Conservation (phyloP, 1,140 invertebrate genomes). For the Pissodes strobi region DNA sequence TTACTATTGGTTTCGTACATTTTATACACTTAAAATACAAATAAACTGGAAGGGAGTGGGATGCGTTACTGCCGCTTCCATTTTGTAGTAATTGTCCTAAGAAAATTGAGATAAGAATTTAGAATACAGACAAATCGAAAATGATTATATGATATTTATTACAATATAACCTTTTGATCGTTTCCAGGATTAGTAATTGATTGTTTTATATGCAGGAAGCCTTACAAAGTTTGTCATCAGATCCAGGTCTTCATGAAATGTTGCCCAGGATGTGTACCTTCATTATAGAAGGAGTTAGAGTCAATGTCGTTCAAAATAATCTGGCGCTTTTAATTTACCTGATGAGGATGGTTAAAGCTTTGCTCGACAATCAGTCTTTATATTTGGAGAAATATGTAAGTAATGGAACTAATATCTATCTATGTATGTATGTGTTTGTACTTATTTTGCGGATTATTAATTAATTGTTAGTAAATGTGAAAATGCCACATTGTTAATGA, state of each 20-base stretch:
- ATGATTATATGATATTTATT: too few species aligned
- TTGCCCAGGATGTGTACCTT: conserved; percentile 97
- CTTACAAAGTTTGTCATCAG: conserved; percentile 89
- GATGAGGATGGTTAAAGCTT: conserved; percentile 97
- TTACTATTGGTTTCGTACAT: too few species aligned
- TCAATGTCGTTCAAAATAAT: conserved; percentile 98
- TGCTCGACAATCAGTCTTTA: conserved; percentile 92
- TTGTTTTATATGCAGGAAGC: conserved; percentile 75
- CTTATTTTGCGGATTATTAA: too few species aligned
- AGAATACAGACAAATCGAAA: neutral
- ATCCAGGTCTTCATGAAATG: conserved; percentile 99
- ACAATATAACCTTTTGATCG: too few species aligned
- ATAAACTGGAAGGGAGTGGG: too few species aligned
- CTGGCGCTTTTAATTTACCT: conserved; percentile 96
- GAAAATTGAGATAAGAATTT: neutral
- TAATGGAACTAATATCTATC: too few species aligned
- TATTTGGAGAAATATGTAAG: conserved; percentile 98
- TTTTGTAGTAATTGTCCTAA: neutral
- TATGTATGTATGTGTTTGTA: too few species aligned
- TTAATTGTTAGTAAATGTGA: too few species aligned
- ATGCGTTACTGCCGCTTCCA: neutral
- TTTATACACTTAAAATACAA: too few species aligned
- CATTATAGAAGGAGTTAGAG: conserved; percentile 96
- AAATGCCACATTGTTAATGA: too few species aligned
- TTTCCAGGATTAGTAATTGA: too few species aligned